Evolutionary conservation across 2,113 vertebrate genomes (phyloP).

Genomic region (Eulemur macaco): DNA sequence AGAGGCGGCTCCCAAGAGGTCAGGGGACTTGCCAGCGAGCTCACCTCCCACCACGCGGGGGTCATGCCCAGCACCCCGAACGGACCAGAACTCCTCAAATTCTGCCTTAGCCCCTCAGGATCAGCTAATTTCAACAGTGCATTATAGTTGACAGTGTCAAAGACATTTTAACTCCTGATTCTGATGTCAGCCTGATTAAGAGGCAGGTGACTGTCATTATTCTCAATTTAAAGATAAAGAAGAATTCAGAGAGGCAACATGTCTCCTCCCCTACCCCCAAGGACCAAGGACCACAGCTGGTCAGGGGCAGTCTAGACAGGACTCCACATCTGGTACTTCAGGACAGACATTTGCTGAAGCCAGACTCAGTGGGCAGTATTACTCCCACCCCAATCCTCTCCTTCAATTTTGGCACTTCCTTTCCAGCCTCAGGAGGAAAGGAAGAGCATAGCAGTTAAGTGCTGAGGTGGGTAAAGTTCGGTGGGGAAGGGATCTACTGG

Average conservation of each 20-base stretch:
- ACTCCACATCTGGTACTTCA: not conserved
- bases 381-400: not conserved
- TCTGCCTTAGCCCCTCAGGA: not conserved
- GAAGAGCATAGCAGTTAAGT: not conserved
- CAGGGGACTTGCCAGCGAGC: not conserved
- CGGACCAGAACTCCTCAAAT: not conserved
- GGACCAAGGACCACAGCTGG: not conserved
- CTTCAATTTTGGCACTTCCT: not conserved
- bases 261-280: not conserved
- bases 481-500: not conserved
- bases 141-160: not conserved
- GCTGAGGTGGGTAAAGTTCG: not conserved
- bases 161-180: not conserved
- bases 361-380: not conserved
- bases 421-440: not conserved
- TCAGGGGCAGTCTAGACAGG: not conserved
- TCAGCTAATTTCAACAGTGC: not conserved
- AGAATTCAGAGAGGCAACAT: not conserved
- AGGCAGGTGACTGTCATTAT: not conserved
- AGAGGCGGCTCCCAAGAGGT: not conserved
- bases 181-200: not conserved
- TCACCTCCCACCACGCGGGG: not conserved
- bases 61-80: not conserved
- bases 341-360: not conserved
- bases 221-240: not conserved